phyloP scores from a whole-genome alignment of 2,888 invertebrate species.

The Lordiphosa fenestrarum region DNA sequence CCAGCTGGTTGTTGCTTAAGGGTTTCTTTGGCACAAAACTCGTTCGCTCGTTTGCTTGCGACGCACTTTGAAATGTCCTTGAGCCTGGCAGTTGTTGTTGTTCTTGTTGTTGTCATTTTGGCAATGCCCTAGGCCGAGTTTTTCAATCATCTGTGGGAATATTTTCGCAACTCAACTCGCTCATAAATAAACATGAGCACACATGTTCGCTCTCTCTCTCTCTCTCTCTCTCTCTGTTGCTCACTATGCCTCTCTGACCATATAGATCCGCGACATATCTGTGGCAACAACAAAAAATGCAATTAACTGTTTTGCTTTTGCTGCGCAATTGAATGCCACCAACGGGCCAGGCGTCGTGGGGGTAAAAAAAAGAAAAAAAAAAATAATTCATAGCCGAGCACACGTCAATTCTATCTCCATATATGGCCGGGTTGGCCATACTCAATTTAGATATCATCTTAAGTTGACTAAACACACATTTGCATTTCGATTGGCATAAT shows the following conservation, averaged over 20 bases:
- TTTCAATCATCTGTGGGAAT: constrained; percentile 2
- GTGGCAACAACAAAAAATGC: constrained; percentile 29
- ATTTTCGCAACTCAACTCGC: constrained; percentile 3
- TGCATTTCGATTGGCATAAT: too few relatives aligned
- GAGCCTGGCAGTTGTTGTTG: constrained; percentile 34
- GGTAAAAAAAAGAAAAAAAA: too few relatives aligned
- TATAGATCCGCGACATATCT: constrained; percentile 25
- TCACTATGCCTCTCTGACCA: not conserved
- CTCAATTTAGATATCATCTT: too few relatives aligned
- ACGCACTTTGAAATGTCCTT: constrained; percentile 61
- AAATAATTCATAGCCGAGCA: too few relatives aligned
- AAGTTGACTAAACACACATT: too few relatives aligned
- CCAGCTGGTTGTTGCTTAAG: constrained; percentile 38
- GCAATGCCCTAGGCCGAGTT: constrained; percentile 25
- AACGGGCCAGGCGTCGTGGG: too few relatives aligned
- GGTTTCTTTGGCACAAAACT: constrained; percentile 41
- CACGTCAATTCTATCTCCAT: too few relatives aligned
- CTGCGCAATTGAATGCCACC: constrained; percentile 28
- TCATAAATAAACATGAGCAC: constrained; percentile 4
- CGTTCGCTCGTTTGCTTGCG: constrained; percentile 45
- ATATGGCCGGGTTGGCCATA: too few relatives aligned
- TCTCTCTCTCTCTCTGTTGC: not conserved
- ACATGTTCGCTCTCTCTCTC: not conserved
- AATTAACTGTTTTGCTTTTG: constrained; percentile 35
- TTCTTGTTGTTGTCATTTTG: constrained; percentile 21